These are phyloP conservation scores for Silurus glanis DNA, from an alignment of 2,113 vertebrate species.

Conservation along the genomic window DNA sequence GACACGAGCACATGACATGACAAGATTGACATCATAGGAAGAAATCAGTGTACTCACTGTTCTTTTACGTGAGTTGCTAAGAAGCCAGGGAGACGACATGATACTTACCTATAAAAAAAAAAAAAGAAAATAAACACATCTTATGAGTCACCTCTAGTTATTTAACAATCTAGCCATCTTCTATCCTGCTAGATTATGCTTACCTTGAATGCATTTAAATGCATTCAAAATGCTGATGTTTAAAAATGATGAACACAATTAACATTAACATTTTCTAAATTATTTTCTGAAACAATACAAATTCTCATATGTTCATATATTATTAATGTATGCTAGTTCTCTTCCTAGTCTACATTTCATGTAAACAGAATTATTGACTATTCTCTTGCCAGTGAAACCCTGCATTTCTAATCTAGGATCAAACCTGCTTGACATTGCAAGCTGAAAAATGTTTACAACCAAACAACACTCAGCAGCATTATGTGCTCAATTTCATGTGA, in stretches of 20 bases:
- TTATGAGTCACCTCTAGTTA: not conserved
- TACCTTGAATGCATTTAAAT: not conserved
- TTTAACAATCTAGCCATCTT: slow-evolving; percentile 1
- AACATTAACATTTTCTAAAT: not conserved
- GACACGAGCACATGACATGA: not conserved
- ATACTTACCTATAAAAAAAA: slow-evolving; percentile 78
- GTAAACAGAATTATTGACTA: not conserved
- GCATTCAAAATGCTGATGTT: not conserved
- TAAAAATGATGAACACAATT: not conserved
- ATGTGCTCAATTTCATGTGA: not conserved
- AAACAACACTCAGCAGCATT: not conserved
- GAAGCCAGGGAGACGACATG: slow-evolving; percentile 91
- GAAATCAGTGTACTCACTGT: slow-evolving; percentile 80
- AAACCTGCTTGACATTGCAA: not conserved
- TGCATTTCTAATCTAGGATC: not conserved
- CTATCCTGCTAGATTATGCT: not conserved
- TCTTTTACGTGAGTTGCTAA: slow-evolving; percentile 95
- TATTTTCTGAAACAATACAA: no score
- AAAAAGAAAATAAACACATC: slow-evolving; percentile 37
- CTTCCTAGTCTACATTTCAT: not conserved
- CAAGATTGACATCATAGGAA: not conserved
- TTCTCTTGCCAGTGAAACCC: not conserved
- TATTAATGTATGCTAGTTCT: not conserved
- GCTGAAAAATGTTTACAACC: not conserved
- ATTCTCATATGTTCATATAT: no score